Base-by-base conservation (phyloP, 2,797 vertebrate genomes). In the Pelochelys cantorii region DNA sequence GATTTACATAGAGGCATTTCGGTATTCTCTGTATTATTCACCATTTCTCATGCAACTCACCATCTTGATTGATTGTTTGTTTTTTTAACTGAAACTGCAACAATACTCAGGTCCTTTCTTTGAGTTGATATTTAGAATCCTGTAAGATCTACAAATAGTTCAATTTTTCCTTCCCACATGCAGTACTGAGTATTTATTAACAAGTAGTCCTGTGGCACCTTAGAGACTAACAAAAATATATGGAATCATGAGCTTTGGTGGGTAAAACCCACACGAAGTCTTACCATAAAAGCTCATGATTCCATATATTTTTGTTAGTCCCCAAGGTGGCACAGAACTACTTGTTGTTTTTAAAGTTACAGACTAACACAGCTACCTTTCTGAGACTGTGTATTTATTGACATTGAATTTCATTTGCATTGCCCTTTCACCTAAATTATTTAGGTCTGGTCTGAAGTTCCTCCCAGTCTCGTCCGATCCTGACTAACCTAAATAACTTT, bases 81-180 rank as follows among this genome's bases (percentile, higher is more conserved):
- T 79, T 27, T 84, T 84, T 23, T 62, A 5, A 79, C n/a, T 87
- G 84, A 80, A 81, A 11, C 2, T 2, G 2, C 68, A n/a, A 78
- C 56, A 25, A 4, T 71, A 89, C 89, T 60, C 1, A 0, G 2
- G 82, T 85, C 77, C 54, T 15, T 92, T 90, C 23, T 34, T 91
- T 85, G 5, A 6, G 9, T 57, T 84, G 48, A 65, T 87, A 59
- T 11, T 77, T 84, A 82, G 62, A 87, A 85, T 11, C 12, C 71
- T 83, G 18, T 81, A 75, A 84, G 22, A 42, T 23, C 78, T 88
- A 87, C 87, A 4, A 88, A 4, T 34, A 25, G 2, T 59, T 53
- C 25, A 3, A 0, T 0, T 0, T 53, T 31, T 88, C 57, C 57
- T 42, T 1, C 8, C 0, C 31, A 2, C 14, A 2, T 68, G 10